Conservation (phyloP, 1,140 invertebrate genomes). For the Penaeus indicus region DNA sequence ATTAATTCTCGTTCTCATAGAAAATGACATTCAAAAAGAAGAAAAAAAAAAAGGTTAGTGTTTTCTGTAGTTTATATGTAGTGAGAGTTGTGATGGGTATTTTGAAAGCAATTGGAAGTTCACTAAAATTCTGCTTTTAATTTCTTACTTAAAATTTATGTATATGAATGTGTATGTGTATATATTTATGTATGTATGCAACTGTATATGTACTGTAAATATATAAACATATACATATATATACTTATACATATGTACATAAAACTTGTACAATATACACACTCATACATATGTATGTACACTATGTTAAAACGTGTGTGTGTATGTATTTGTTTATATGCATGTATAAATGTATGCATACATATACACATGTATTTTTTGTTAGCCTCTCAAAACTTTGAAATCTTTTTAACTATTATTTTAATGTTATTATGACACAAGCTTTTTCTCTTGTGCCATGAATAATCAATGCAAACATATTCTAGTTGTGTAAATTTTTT, state of each 20-base stretch:
- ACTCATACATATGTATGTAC: too few relatives aligned
- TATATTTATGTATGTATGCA: slow-evolving; percentile 18
- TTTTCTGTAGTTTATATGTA: slow-evolving; percentile 26
- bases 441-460: slow-evolving; percentile 81
- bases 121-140: background rate
- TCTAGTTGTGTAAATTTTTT: slow-evolving; percentile 84
- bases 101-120: slow-evolving; percentile 79
- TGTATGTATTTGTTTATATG: slow-evolving; percentile 4
- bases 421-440: slow-evolving; percentile 77
- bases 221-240: too few relatives aligned
- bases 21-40: too few relatives aligned
- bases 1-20: too few relatives aligned
- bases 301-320: background rate
- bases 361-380: background rate
- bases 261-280: too few relatives aligned
- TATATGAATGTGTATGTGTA: background rate
- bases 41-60: too few relatives aligned
- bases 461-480: slow-evolving; percentile 81
- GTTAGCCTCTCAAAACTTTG: too few relatives aligned
- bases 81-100: slow-evolving; percentile 76
- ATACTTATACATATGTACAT: too few relatives aligned
- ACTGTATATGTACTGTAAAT: too few relatives aligned
- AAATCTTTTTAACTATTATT: slow-evolving; percentile 11
- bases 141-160: background rate
- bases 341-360: background rate